These are phyloP conservation scores for Larimichthys crocea DNA, from an alignment of 2,113 vertebrate species.

Conservation along the genomic window DNA sequence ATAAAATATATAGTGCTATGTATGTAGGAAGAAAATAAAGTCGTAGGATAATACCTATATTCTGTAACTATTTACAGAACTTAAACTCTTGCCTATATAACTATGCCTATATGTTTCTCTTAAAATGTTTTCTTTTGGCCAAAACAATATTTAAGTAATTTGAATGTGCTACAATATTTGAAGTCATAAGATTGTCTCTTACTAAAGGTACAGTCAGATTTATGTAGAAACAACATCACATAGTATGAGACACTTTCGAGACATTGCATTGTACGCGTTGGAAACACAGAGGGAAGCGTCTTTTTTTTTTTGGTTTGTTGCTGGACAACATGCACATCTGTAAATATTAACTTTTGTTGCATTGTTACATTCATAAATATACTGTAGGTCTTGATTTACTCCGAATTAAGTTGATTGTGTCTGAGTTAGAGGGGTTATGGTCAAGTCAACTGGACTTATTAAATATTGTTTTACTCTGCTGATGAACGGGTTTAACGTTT, in stretches of 20 bases:
- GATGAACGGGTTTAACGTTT: slow-evolving; percentile 12
- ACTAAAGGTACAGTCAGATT: slow-evolving; percentile 15
- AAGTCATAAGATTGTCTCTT: background rate
- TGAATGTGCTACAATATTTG: slow-evolving; percentile 62
- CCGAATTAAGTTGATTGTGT: background rate
- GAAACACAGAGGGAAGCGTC: slow-evolving; percentile 29
- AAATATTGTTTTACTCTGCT: background rate
- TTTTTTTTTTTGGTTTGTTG: slow-evolving; percentile 51
- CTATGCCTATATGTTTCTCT: slow-evolving; percentile 34
- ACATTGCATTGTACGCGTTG: slow-evolving; percentile 42
- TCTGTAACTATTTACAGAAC: slow-evolving; percentile 81
- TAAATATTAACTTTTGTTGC: slow-evolving; percentile 20
- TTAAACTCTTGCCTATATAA: slow-evolving; percentile 36
- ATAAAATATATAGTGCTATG: slow-evolving; percentile 77
- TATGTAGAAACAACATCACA: slow-evolving; percentile 33
- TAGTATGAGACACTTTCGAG: slow-evolving; percentile 32
- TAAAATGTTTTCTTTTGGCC: slow-evolving; percentile 51
- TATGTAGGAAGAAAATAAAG: slow-evolving; percentile 85
- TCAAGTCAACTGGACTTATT: background rate
- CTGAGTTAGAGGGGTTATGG: background rate
- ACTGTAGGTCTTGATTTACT: background rate
- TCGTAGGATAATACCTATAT: slow-evolving; percentile 67
- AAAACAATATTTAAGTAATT: slow-evolving; percentile 50
- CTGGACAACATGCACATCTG: slow-evolving; percentile 40
- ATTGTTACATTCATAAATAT: slow-evolving; percentile 62